Percentiles rank a stretch among this genome's conserved stretches.
Evolutionary conservation across 2,797 vertebrate genomes (phyloP).

Genomic region (Sebastes itinus): DNA sequence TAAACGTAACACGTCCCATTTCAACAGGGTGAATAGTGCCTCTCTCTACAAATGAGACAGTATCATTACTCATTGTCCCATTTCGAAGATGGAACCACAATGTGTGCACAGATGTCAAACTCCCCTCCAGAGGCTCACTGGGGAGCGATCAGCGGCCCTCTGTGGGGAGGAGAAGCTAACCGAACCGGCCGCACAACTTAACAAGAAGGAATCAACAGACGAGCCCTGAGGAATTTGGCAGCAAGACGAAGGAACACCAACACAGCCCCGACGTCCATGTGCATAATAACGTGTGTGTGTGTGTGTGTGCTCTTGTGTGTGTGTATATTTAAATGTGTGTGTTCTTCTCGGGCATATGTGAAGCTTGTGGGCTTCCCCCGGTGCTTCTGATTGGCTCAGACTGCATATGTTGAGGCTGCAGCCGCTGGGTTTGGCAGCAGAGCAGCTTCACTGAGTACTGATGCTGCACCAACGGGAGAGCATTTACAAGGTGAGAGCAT

Average conservation of each 20-base stretch:
- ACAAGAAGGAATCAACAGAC: constrained; percentile 40
- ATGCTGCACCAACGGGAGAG: background rate
- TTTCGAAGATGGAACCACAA: constrained; percentile 44
- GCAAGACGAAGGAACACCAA: constrained; percentile 7
- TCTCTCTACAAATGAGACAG: constrained; percentile 28
- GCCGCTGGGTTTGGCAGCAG: constrained; percentile 20
- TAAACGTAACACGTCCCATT: constrained; percentile 19
- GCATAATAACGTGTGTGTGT: background rate
- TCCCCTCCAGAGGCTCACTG: constrained; percentile 13
- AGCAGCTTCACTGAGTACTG: background rate
- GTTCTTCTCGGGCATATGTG: constrained; percentile 4
- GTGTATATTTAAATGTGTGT: background rate
- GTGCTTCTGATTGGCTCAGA: constrained; percentile 4
- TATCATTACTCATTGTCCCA: constrained; percentile 60
- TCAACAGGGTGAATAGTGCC: constrained; percentile 22
- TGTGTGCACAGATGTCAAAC: constrained; percentile 38
- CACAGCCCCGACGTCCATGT: background rate
- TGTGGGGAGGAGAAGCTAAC: constrained; percentile 44
- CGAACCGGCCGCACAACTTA: constrained; percentile 27
- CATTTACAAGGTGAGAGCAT: background rate
- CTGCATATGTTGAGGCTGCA: background rate
- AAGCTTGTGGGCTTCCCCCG: constrained; percentile 10
- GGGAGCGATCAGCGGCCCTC: constrained; percentile 39
- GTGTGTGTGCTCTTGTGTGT: background rate
- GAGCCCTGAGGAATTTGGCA: constrained; percentile 47